Conservation (phyloP, 2,888 invertebrate genomes). For the Tetragonisca angustula region DNA sequence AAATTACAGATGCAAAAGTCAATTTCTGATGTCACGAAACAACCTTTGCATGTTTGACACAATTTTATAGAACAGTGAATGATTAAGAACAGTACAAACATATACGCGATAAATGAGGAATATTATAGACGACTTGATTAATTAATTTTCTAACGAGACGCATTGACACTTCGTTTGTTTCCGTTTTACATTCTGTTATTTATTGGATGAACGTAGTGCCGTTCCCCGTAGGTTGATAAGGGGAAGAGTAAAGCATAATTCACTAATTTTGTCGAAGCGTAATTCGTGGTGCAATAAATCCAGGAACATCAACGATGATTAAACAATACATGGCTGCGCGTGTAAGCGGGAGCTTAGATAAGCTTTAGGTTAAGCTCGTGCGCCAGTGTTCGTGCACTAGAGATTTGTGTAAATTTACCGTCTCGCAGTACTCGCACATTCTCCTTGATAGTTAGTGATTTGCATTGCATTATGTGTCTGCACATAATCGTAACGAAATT, state of each 20-base stretch:
- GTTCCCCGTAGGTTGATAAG: background rate
- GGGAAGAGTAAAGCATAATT: background rate
- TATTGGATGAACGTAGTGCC: background rate
- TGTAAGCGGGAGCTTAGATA: conserved; percentile 68
- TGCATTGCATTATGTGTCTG: conserved; percentile 39
- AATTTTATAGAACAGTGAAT: no score
- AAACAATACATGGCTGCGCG: conserved; percentile 65
- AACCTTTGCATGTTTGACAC: no score
- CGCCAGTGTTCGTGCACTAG: conserved; percentile 58
- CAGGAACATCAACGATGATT: conserved; percentile 66
- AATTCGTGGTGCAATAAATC: conserved; percentile 57
- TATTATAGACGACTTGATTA: no score
- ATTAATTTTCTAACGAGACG: no score
- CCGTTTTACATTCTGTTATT: background rate
- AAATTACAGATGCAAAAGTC: no score
- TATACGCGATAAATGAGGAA: no score
- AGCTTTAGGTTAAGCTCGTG: conserved; percentile 65
- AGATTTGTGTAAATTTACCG: conserved; percentile 64
- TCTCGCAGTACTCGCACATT: conserved; percentile 57
- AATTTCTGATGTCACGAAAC: no score
- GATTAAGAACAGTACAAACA: no score
- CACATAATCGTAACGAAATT: conserved; percentile 13
- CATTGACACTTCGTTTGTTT: background rate
- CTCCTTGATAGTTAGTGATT: conserved; percentile 51
- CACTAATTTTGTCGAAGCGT: conserved; percentile 34